A percentile compares a stretch with the other conserved stretches of the same genome.
Evolutionary conservation across 2,797 vertebrate species (phyloP).

Genomic region (Staurois parvus): DNA sequence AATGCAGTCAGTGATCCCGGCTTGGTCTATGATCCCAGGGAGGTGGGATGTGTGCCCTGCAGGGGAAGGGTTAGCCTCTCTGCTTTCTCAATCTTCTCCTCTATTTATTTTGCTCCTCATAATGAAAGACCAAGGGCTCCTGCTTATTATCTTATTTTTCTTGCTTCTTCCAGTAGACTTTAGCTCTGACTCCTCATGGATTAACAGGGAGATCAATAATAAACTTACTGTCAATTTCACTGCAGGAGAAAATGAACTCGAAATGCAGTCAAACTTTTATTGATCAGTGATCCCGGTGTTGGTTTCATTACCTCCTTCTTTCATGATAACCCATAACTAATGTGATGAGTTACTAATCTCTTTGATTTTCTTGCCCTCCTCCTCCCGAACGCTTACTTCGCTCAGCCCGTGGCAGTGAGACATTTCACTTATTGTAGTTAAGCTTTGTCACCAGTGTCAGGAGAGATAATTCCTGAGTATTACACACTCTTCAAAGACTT

Average conservation of each 20-base stretch:
- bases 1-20: conserved; percentile 32
- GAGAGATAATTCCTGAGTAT: conserved; percentile 16
- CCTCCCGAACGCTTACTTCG: conserved; percentile 68
- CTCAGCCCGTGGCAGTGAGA: conserved; percentile 36
- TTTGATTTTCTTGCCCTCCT: conserved; percentile 89
- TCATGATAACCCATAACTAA: conserved; percentile 95
- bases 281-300: conserved; percentile 90
- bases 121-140: conserved; percentile 90
- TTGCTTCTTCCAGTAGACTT: conserved; percentile 83
- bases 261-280: conserved; percentile 98
- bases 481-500: not conserved
- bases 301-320: conserved; percentile 91
- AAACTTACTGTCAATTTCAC: conserved; percentile 89
- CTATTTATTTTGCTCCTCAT: conserved; percentile 85
- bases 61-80: conserved; percentile 76
- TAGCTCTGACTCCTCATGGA: conserved; percentile 95
- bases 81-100: conserved; percentile 76
- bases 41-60: conserved; percentile 57
- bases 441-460: conserved; percentile 15
- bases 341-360: conserved; percentile 96
- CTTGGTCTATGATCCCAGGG: conserved; percentile 26
- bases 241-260: conserved; percentile 96
- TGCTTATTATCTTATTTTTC: conserved; percentile 89
- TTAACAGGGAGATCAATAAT: conserved; percentile 96
- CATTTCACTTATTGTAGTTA: conserved; percentile 36